Evolutionary conservation across 2,888 invertebrate genomes (phyloP).

Genomic region (Onthophagus sagittarius): DNA sequence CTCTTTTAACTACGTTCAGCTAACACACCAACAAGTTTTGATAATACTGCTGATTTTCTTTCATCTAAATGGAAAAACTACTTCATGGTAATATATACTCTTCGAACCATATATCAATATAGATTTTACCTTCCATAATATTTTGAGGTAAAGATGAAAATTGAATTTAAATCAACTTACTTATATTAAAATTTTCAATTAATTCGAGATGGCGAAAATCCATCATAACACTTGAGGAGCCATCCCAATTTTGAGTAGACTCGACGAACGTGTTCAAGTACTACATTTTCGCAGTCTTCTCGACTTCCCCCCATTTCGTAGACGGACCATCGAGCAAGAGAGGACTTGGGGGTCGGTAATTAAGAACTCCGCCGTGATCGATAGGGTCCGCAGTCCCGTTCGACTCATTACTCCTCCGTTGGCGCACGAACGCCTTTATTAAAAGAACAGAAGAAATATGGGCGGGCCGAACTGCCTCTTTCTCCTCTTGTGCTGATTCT

Average conservation of each 20-base stretch:
- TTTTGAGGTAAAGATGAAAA: too few relatives aligned
- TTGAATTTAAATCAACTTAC: too few relatives aligned
- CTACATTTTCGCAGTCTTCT: background rate
- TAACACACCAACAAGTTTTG: too few relatives aligned
- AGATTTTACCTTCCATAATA: too few relatives aligned
- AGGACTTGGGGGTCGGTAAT: constrained; percentile 34
- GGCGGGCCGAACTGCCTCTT: constrained; percentile 44
- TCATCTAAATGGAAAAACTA: too few relatives aligned
- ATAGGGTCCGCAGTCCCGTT: constrained; percentile 40
- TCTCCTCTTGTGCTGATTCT: constrained; percentile 26
- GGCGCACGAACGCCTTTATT: constrained; percentile 44
- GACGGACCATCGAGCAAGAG: background rate
- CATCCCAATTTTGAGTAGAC: background rate
- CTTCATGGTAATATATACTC: too few relatives aligned
- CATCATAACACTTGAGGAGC: too few relatives aligned
- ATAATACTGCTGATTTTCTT: too few relatives aligned
- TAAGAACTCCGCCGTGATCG: constrained; percentile 47
- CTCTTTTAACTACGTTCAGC: too few relatives aligned
- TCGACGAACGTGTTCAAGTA: background rate
- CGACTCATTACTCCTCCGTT: constrained; percentile 48
- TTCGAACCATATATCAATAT: too few relatives aligned
- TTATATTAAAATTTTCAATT: too few relatives aligned
- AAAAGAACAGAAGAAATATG: constrained; percentile 54
- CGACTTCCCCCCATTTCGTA: background rate
- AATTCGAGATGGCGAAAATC: too few relatives aligned